Base-by-base conservation (phyloP, 1,140 invertebrate species). In the Cotesia typhae region DNA sequence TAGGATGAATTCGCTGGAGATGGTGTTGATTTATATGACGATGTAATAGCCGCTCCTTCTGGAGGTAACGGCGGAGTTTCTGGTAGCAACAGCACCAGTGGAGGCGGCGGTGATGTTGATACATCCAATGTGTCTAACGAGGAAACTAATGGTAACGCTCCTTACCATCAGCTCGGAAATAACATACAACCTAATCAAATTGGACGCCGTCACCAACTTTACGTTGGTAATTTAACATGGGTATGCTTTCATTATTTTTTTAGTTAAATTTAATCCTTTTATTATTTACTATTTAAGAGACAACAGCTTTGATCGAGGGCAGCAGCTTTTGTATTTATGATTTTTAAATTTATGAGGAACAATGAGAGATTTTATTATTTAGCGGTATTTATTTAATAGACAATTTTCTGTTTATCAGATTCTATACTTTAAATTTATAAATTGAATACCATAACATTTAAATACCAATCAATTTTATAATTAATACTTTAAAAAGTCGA, bases 171-270 rank as follows among this genome's bases (percentile, higher is more conserved):
- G 72, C 81, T 89, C 74, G 88, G 90, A 63, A 91, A 92, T 84
- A 93, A 92, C 82, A 91, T 92, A 80, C 90, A 89, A 74, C 90
- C 91, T 53, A 92, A 90, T 81, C 90, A 91, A 81, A 90, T 92
- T 84, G 92, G 91, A 47, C 90, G 94, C 77, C 90, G 94, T 80
- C 94, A 94, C 83, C 95, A 97, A 86, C 88, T 97, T 10, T 98
- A 98, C 88, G 92, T 99, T 80, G 97, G 97, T 79, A 99, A 99
- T 88, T 90, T 99, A 61, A 98, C 93, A 79, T 95, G 93, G 93
- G 92, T 94, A 81, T 51, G 73, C 55, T 70, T 68, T 35, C 38
- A 71, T 73, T 2, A 36, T 71, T 66, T 28, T 28, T 28, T 35
- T 70, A 61, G 4, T 57, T 59, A 72, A 53, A 64, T 70, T 71